Evolutionary conservation across 2,888 invertebrate species (phyloP).

Genomic region (Lasioglossum pauxillum): DNA sequence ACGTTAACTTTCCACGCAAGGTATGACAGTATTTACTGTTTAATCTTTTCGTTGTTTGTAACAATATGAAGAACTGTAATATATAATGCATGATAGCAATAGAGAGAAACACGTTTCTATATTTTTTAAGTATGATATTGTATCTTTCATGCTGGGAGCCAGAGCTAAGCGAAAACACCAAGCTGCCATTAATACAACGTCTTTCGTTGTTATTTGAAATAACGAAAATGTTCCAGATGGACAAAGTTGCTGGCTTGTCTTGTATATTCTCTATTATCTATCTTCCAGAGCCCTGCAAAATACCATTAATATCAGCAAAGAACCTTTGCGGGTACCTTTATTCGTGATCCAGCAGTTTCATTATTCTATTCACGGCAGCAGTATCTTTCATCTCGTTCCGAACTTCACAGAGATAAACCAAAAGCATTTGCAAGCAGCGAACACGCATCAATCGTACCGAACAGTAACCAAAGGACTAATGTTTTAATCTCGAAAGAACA

Average conservation of each 20-base stretch:
- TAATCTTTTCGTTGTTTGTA: neutral
- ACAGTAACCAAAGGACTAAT: neutral
- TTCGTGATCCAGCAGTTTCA: constrained; percentile 7
- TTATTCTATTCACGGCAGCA: constrained; percentile 2
- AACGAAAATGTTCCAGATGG: neutral
- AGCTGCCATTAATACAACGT: neutral
- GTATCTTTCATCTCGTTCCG: neutral
- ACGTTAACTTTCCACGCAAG: neutral
- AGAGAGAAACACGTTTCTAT: neutral
- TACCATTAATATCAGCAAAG: neutral
- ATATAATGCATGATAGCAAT: neutral
- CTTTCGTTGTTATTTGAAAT: neutral
- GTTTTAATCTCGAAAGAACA: neutral
- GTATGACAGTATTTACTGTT: neutral
- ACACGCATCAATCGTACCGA: neutral
- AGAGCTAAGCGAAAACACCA: neutral
- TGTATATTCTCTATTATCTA: neutral
- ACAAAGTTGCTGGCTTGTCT: neutral
- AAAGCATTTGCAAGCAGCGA: neutral
- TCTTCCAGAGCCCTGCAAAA: neutral
- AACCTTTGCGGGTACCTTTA: neutral
- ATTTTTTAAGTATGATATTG: neutral
- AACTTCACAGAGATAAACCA: constrained; percentile 4
- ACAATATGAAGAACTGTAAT: neutral
- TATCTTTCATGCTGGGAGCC: neutral